Evolutionary conservation across 1,140 invertebrate genomes (phyloP).

Genomic region (Zaprionus nigranus): DNA sequence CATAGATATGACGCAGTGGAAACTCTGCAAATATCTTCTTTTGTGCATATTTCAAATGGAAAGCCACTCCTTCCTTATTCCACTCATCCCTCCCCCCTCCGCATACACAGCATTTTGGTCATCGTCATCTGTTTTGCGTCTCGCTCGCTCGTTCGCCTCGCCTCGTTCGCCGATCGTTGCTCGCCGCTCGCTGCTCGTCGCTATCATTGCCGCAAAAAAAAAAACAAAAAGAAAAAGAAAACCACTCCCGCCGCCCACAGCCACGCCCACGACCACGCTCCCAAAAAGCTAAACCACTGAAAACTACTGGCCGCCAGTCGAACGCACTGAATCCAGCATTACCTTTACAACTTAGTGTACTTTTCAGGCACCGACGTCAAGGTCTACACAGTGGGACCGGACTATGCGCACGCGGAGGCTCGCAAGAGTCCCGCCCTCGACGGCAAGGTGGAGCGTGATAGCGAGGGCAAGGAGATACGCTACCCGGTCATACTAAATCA

Average conservation of each 20-base stretch:
- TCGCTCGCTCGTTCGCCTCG: conserved; percentile 31
- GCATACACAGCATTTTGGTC: neutral
- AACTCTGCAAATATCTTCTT: neutral
- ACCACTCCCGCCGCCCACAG: neutral
- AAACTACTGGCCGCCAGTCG: conserved; percentile 72
- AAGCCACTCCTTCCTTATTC: neutral
- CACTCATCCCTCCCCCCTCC: neutral
- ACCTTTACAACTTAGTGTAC: conserved; percentile 84
- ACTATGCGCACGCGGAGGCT: conserved; percentile 99
- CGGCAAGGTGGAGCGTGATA: conserved; percentile 99
- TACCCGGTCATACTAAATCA: conserved; percentile 99
- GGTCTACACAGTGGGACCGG: conserved; percentile 92
- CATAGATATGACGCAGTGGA: neutral
- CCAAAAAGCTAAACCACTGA: conserved; percentile 1
- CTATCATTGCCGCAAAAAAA: conserved; percentile 9
- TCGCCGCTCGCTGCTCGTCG: conserved; percentile 52
- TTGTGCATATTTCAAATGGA: neutral
- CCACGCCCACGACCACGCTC: conserved; percentile 1
- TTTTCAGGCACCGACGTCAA: conserved; percentile 87
- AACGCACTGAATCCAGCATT: conserved; percentile 84
- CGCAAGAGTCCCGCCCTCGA: conserved; percentile 98
- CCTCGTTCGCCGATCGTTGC: conserved; percentile 24
- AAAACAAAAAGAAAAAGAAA: neutral
- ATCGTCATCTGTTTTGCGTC: conserved; percentile 57
- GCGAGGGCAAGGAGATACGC: conserved; percentile 99